Conservation (phyloP, 2,113 vertebrate genomes). For the Pyxicephalus adspersus region DNA sequence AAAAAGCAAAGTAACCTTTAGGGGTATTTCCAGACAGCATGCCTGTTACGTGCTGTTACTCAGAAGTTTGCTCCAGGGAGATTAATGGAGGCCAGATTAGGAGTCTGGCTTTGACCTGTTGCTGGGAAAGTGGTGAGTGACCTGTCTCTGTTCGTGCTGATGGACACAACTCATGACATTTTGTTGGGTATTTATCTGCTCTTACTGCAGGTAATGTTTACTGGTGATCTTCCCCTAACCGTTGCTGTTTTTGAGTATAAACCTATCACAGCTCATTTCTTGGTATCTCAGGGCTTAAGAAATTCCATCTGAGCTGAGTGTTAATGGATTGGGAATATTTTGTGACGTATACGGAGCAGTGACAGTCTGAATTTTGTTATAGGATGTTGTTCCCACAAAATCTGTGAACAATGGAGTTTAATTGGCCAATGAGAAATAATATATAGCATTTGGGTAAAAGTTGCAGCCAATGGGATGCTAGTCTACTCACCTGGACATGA, state of each 20-base stretch:
- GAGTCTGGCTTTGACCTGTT: neutral
- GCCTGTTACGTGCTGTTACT: neutral
- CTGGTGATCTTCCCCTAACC: neutral
- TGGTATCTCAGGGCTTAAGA: neutral
- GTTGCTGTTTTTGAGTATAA: neutral
- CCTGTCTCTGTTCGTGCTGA: neutral
- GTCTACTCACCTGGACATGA: too few relatives aligned
- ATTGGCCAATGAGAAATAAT: too few relatives aligned
- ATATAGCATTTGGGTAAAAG: too few relatives aligned
- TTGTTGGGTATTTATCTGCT: neutral
- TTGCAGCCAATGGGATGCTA: too few relatives aligned
- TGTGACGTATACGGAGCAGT: neutral
- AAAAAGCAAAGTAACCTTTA: constrained; percentile 11
- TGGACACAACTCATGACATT: neutral
- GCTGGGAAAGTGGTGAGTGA: neutral
- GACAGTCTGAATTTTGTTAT: neutral
- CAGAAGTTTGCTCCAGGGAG: neutral
- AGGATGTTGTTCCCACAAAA: neutral
- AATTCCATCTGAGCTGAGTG: neutral
- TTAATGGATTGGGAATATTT: neutral
- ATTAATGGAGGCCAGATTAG: neutral
- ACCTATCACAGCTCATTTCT: neutral
- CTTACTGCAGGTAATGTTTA: neutral
- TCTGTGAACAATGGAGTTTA: too few relatives aligned
- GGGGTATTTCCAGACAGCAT: neutral